Percentiles rank a stretch among this genome's conserved stretches.
phyloP scores from a whole-genome alignment of 2,888 invertebrate species.

The Synergus itoensis region DNA sequence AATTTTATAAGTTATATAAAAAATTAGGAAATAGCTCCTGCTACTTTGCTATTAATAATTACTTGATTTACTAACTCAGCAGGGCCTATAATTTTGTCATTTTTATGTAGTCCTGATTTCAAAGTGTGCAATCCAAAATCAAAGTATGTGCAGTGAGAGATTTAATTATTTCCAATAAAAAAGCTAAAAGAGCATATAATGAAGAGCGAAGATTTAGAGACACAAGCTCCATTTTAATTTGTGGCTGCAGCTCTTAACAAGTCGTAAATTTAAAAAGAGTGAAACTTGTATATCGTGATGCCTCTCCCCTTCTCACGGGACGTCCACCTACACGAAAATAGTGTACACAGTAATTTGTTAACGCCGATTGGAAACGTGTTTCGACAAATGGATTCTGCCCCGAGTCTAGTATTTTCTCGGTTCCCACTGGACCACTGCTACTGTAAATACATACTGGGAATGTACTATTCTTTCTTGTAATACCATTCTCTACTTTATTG shows the following conservation, averaged over 20 bases:
- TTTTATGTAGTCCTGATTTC: too few species aligned
- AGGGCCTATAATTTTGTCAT: too few species aligned
- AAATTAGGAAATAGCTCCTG: too few species aligned
- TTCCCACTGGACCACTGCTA: conserved; percentile 30
- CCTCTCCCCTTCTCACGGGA: conserved; percentile 8
- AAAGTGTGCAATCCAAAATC: too few species aligned
- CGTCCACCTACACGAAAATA: conserved; percentile 33
- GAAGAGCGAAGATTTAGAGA: background rate
- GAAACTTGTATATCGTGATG: conserved; percentile 12
- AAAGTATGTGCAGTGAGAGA: too few species aligned
- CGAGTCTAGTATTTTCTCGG: conserved; percentile 33
- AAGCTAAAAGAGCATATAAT: too few species aligned
- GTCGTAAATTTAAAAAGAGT: conserved; percentile 31
- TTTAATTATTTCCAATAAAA: too few species aligned
- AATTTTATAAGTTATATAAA: background rate
- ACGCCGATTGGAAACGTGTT: conserved; percentile 42
- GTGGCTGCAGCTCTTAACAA: conserved; percentile 26
- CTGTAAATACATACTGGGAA: conserved; percentile 42
- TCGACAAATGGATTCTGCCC: conserved; percentile 38
- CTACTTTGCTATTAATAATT: too few species aligned
- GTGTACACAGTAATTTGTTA: conserved; percentile 40
- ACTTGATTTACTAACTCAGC: too few species aligned
- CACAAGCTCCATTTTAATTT: conserved; percentile 6
- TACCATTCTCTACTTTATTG: conserved; percentile 46
- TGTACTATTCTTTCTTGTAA: conserved; percentile 45